Percentiles rank a stretch among this genome's conserved stretches.
These are phyloP conservation scores for Callithrix jacchus DNA, from an alignment of 2,113 vertebrate genomes.

Conservation along the genomic window DNA sequence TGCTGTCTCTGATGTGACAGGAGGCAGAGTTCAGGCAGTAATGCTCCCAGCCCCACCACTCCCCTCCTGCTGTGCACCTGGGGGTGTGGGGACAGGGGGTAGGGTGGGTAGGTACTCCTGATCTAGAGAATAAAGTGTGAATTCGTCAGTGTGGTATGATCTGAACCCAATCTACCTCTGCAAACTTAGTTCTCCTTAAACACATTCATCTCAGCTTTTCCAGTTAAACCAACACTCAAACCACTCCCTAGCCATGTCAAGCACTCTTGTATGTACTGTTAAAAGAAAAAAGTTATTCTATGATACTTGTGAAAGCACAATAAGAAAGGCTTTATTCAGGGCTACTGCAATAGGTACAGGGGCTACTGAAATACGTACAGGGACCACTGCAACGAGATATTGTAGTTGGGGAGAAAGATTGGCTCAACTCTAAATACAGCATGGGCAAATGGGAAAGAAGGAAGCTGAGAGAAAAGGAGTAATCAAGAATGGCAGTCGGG, in stretches of 20 bases:
- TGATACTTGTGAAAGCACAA: background rate
- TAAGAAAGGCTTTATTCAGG: background rate
- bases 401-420: background rate
- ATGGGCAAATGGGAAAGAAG: background rate
- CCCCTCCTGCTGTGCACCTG: no score
- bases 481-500: background rate
- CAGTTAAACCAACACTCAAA: constrained; percentile 4
- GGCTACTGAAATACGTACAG: background rate
- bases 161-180: background rate
- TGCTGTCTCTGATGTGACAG: no score
- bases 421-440: background rate
- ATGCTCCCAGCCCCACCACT: no score
- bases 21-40: no score
- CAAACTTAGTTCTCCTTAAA: background rate
- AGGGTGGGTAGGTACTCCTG: no score
- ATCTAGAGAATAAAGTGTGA: background rate
- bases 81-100: no score
- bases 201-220: background rate
- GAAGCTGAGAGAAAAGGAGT: background rate
- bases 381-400: background rate
- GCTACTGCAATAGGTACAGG: background rate
- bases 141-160: background rate
- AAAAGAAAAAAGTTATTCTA: background rate
- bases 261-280: background rate
- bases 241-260: background rate